phyloP scores from a whole-genome alignment of 2,797 vertebrate species.

The Manis javanica region DNA sequence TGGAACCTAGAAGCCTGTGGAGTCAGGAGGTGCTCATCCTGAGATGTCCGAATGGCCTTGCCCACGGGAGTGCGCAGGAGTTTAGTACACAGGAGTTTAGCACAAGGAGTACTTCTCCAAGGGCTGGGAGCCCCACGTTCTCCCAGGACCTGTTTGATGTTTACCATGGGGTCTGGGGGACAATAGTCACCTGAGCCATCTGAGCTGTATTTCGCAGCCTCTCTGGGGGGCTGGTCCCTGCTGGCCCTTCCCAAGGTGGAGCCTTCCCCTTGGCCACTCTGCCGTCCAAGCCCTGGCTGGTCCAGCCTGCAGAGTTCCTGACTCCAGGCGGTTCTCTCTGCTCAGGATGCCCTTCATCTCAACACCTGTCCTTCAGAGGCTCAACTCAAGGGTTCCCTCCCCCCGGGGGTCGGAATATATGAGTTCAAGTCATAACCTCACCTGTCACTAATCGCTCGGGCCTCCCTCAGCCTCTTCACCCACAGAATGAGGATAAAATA shows the following conservation, averaged over 20 bases:
- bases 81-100: background rate
- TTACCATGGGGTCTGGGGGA: background rate
- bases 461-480: background rate
- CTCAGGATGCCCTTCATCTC: background rate
- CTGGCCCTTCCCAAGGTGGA: background rate
- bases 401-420: background rate
- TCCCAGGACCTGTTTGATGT: background rate
- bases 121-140: too few species aligned
- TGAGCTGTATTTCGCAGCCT: background rate
- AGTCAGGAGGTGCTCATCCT: accelerated
- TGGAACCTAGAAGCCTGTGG: background rate
- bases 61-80: background rate
- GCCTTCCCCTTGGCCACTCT: too few species aligned
- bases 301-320: too few species aligned
- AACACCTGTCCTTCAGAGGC: background rate
- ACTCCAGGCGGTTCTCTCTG: background rate
- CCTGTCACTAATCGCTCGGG: accelerated
- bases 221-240: background rate
- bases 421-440: background rate
- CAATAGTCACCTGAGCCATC: background rate
- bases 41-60: background rate
- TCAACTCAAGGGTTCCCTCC: background rate
- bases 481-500: background rate
- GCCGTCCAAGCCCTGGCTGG: too few species aligned
- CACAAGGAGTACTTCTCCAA: background rate